Evolutionary conservation across 2,797 vertebrate genomes (phyloP).

Genomic region (Scomberomorus guttatus): DNA sequence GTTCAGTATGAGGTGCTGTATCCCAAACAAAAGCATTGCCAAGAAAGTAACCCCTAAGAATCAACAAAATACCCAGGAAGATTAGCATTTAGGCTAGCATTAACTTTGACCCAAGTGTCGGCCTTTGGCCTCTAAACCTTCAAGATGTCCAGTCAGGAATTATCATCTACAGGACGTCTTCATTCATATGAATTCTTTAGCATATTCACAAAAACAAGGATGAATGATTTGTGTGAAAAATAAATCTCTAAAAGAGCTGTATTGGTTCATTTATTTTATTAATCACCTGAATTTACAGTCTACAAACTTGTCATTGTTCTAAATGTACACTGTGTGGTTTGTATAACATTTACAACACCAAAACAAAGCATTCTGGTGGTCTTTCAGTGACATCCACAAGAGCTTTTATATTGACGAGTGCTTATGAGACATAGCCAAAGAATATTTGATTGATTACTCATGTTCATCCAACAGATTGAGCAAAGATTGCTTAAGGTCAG

Average conservation of each 20-base stretch:
- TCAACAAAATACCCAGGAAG: conserved; percentile 9
- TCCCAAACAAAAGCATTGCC: background rate
- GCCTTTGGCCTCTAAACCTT: conserved; percentile 40
- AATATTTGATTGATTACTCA: conserved; percentile 10
- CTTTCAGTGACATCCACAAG: conserved; percentile 6
- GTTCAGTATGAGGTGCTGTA: background rate
- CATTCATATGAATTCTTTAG: background rate
- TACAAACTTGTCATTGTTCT: conserved; percentile 18
- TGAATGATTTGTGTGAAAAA: background rate
- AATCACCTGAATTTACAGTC: conserved; percentile 33
- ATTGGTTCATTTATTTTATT: conserved; percentile 42
- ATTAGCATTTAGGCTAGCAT: conserved; percentile 41
- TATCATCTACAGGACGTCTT: background rate
- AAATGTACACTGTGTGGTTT: conserved; percentile 36
- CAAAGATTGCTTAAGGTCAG: conserved; percentile 8
- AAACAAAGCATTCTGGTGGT: conserved; percentile 25
- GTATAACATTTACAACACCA: conserved; percentile 42
- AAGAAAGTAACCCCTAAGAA: background rate
- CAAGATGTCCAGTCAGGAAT: conserved; percentile 33
- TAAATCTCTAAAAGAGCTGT: conserved; percentile 5
- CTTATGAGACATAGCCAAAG: conserved; percentile 20
- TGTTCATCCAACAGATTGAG: conserved; percentile 9
- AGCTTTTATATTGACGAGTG: conserved; percentile 4
- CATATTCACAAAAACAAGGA: background rate
- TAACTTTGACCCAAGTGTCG: conserved; percentile 37